These are phyloP conservation scores for Drosophila pseudotakahashii DNA, from an alignment of 2,888 invertebrate genomes.

Conservation along the genomic window DNA sequence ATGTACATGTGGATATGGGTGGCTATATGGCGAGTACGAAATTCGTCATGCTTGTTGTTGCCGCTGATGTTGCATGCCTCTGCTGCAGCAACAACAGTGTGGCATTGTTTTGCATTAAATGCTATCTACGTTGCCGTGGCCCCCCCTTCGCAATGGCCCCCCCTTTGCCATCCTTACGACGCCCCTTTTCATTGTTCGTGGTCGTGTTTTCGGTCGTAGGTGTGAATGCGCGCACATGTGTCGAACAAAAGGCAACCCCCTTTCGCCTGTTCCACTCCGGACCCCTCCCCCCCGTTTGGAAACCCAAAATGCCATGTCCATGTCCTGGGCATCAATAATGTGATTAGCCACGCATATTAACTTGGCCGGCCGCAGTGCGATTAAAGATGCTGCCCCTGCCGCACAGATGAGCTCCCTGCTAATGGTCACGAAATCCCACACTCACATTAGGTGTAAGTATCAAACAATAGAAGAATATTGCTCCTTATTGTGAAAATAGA, in stretches of 20 bases:
- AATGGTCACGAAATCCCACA: constrained; percentile 8
- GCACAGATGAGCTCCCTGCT: constrained; percentile 30
- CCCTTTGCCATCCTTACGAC: neutral
- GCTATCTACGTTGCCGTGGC: constrained; percentile 65
- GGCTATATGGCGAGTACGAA: constrained; percentile 16
- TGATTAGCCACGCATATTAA: constrained; percentile 76
- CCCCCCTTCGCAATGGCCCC: constrained; percentile 1
- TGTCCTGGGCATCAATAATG: constrained; percentile 73
- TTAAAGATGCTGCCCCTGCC: constrained; percentile 30
- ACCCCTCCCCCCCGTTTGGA: neutral
- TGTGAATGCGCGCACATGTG: constrained; percentile 80
- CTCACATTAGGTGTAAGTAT: neutral
- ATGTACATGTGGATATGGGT: constrained; percentile 13
- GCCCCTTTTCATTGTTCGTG: constrained; percentile 24
- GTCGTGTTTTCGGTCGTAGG: constrained; percentile 68
- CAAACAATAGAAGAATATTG: neutral
- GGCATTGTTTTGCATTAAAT: constrained; percentile 69
- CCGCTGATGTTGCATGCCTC: constrained; percentile 31
- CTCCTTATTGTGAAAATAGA: no score
- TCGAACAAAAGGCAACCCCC: constrained; percentile 60
- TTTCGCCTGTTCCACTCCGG: no score
- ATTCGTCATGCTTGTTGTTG: constrained; percentile 68
- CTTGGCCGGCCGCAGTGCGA: constrained; percentile 46
- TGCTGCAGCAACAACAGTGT: constrained; percentile 25
- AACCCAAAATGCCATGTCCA: neutral